Evolutionary conservation across 2,113 vertebrate genomes (phyloP).

Genomic region (Ahaetulla prasina): DNA sequence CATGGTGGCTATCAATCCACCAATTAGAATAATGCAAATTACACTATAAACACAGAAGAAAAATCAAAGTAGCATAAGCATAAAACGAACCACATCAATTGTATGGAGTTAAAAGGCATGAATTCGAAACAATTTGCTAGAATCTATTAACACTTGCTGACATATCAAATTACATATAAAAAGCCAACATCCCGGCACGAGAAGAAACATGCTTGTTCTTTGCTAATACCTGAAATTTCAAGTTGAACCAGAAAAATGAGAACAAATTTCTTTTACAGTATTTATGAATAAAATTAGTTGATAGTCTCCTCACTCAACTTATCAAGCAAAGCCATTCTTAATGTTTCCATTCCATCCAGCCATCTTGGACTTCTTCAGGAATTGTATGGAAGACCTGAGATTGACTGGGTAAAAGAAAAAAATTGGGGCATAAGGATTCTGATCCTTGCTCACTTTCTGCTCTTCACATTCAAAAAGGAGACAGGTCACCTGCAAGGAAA

Average conservation of each 20-base stretch:
- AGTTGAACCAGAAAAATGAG: not conserved
- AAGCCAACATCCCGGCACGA: not conserved
- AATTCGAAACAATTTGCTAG: not conserved
- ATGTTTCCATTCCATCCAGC: not conserved
- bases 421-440: not conserved
- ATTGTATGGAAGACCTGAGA: not conserved
- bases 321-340: not conserved
- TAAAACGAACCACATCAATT: not conserved
- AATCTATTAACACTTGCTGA: not conserved
- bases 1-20: not conserved
- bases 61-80: not conserved
- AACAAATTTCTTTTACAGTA: not conserved
- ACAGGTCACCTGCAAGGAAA: not conserved
- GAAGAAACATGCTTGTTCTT: not conserved
- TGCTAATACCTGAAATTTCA: not conserved
- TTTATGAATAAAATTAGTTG: not conserved
- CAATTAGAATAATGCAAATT: not conserved
- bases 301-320: not conserved
- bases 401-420: not conserved
- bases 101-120: not conserved
- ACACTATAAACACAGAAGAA: not conserved
- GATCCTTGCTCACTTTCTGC: not conserved
- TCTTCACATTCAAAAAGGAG: not conserved
- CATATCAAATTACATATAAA: not conserved
- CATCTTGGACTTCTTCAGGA: not conserved